Evolutionary conservation across 2,888 invertebrate species (phyloP).

Genomic region (Thymelicus acteon): DNA sequence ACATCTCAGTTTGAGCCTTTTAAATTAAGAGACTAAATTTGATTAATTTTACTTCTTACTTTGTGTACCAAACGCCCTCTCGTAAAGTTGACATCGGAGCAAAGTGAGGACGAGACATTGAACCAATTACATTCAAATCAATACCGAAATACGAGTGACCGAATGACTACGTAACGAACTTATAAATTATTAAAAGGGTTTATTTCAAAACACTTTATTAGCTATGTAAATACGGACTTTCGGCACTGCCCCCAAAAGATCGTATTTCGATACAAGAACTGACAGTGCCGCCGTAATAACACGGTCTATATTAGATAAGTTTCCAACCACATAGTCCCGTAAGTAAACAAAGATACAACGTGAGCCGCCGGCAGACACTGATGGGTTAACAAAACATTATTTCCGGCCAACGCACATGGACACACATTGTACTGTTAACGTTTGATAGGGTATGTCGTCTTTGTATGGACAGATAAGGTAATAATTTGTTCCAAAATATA

Average conservation of each 20-base stretch:
- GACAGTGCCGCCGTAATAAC: background rate
- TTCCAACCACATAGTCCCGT: background rate
- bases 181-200: background rate
- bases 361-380: background rate
- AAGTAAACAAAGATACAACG: background rate
- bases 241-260: too few species aligned
- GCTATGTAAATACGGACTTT: too few species aligned
- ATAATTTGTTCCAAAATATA: too few species aligned
- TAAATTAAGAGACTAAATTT: slow-evolving; percentile 1
- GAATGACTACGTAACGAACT: background rate
- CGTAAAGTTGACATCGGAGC: background rate
- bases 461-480: too few species aligned
- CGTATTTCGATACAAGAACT: background rate
- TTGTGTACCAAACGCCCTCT: background rate
- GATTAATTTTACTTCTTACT: slow-evolving; percentile 1
- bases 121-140: background rate
- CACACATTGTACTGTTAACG: too few species aligned
- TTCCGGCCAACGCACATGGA: background rate
- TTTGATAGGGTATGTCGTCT: too few species aligned
- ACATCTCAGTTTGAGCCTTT: background rate
- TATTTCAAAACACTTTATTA: too few species aligned
- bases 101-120: background rate
- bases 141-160: background rate
- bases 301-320: background rate
- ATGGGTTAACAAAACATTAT: slow-evolving; percentile 1